phyloP scores from a whole-genome alignment of 2,888 invertebrate species.

The Agriopis marginaria region DNA sequence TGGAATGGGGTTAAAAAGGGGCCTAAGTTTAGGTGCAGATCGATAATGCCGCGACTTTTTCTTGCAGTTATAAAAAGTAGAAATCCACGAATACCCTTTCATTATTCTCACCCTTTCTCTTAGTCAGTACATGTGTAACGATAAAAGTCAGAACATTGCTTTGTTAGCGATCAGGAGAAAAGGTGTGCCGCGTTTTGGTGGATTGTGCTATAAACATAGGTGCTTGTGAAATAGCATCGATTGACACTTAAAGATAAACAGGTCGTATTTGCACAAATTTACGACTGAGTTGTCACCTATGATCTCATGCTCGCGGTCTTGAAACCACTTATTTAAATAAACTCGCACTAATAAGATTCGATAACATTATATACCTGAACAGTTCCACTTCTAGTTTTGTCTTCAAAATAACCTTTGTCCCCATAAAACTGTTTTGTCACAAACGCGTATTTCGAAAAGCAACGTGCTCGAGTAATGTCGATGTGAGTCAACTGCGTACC shows the following conservation, averaged over 20 bases:
- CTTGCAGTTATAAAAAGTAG: too few relatives aligned
- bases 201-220: background rate
- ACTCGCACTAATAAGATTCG: background rate
- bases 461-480: conserved; percentile 50
- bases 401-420: background rate
- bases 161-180: background rate
- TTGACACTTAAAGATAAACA: background rate
- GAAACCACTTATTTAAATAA: conserved; percentile 17
- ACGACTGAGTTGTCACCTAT: conserved; percentile 4
- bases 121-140: too few relatives aligned
- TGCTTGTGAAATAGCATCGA: background rate
- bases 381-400: background rate
- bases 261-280: conserved; percentile 1
- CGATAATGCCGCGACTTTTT: too few relatives aligned
- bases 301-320: conserved; percentile 18
- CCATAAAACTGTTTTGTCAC: conserved; percentile 17
- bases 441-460: conserved; percentile 35
- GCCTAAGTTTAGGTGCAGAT: too few relatives aligned
- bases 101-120: too few relatives aligned
- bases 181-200: background rate
- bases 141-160: too few relatives aligned
- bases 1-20: too few relatives aligned
- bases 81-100: too few relatives aligned
- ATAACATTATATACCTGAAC: conserved; percentile 22
- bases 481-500: conserved; percentile 67